Conservation (phyloP, 2,113 vertebrate genomes). For the Poicephalus meyeri region DNA sequence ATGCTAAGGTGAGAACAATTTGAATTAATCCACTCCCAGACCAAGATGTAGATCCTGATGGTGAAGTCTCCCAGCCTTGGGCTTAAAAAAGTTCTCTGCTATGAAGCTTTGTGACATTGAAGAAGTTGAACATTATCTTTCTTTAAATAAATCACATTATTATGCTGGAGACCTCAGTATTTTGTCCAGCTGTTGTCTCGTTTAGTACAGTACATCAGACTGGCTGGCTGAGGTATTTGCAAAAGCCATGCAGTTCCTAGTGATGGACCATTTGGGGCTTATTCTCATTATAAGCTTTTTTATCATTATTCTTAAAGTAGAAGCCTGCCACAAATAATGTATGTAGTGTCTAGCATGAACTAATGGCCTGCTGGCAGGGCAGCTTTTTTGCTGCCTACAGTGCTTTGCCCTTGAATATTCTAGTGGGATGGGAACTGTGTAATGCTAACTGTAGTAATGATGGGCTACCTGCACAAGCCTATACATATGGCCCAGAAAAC, state of each 20-base stretch:
- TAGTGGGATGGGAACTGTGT: background rate
- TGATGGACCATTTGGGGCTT: constrained; percentile 43
- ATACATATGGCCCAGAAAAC: background rate
- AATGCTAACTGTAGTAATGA: constrained; percentile 10
- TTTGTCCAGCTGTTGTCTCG: background rate
- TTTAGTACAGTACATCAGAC: constrained; percentile 54
- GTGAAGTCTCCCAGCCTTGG: background rate
- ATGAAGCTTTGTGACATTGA: background rate
- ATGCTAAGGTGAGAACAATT: background rate
- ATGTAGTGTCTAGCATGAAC: constrained; percentile 69
- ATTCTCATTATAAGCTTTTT: constrained; percentile 67
- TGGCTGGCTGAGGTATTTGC: constrained; percentile 20
- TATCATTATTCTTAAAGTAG: constrained; percentile 73
- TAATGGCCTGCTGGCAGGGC: constrained; percentile 40
- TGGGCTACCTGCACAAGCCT: background rate
- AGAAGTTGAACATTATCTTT: background rate
- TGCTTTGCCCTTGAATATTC: constrained; percentile 34
- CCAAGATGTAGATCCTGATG: background rate
- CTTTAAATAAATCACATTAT: background rate
- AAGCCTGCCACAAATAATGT: constrained; percentile 69
- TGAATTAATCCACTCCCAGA: background rate
- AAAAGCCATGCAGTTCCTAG: constrained; percentile 41
- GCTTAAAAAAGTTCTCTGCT: background rate
- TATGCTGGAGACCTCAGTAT: background rate
- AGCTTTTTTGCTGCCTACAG: background rate